Percentiles rank a stretch among this genome's conserved stretches.
Conservation (phyloP, 2,888 invertebrate species). For the Automeris io region DNA sequence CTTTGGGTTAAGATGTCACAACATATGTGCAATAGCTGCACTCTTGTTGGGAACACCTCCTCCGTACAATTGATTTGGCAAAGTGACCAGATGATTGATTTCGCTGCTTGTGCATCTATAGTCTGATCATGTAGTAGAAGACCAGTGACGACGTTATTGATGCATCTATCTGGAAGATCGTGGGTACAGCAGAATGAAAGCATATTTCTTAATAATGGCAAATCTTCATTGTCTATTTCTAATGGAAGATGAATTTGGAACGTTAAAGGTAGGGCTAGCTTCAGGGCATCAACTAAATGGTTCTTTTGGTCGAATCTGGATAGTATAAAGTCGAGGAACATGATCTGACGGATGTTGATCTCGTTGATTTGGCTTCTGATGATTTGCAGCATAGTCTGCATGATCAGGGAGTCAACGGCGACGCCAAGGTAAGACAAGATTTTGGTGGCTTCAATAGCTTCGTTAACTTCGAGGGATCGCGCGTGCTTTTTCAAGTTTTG, state of each 20-base stretch:
- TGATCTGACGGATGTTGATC: conserved; percentile 77
- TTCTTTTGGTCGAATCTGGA: conserved; percentile 59
- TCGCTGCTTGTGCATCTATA: conserved; percentile 61
- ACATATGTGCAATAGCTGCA: conserved; percentile 70
- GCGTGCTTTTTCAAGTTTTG: conserved; percentile 72
- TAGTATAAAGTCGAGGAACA: conserved; percentile 79
- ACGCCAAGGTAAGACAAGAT: conserved; percentile 76
- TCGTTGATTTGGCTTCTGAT: conserved; percentile 78
- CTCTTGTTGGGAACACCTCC: conserved; percentile 50
- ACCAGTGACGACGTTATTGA: conserved; percentile 71
- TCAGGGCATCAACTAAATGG: conserved; percentile 79
- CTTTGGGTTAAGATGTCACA: conserved; percentile 63
- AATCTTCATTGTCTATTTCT: conserved; percentile 76
- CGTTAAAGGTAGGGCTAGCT: conserved; percentile 80
- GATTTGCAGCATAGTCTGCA: conserved; percentile 80
- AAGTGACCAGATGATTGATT: conserved; percentile 76
- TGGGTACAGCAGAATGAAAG: conserved; percentile 71
- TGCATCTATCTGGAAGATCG: conserved; percentile 64
- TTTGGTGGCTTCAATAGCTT: conserved; percentile 78
- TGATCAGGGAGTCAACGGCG: conserved; percentile 74
- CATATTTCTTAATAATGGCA: conserved; percentile 68
- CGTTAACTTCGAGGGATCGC: conserved; percentile 68
- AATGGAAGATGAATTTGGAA: conserved; percentile 79
- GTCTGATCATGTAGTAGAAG: conserved; percentile 59
- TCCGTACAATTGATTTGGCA: conserved; percentile 64